Percentiles rank a stretch among this genome's conserved stretches.
phyloP scores from a whole-genome alignment of 2,888 invertebrate species.

The Cactoblastis cactorum region DNA sequence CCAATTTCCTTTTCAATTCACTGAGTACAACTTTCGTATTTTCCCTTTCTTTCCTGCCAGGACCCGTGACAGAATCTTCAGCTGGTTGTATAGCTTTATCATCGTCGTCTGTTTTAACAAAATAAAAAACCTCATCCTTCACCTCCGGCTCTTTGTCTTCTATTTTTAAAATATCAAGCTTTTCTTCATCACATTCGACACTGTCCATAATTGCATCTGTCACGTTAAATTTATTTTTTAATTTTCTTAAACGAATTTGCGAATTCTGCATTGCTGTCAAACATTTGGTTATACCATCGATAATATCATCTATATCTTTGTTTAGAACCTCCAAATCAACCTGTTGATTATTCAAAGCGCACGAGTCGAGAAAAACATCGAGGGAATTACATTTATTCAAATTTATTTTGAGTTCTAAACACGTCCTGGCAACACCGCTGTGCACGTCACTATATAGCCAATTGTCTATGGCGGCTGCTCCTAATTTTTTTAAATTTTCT shows the following conservation, averaged over 20 bases:
- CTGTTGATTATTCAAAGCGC: slow-evolving; percentile 57
- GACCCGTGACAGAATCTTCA: slow-evolving; percentile 54
- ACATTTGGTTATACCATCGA: slow-evolving; percentile 56
- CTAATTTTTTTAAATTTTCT: slow-evolving; percentile 41
- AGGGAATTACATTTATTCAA: slow-evolving; percentile 57
- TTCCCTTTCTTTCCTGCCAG: slow-evolving; percentile 62
- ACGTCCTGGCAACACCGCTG: slow-evolving; percentile 52
- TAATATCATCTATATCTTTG: slow-evolving; percentile 60
- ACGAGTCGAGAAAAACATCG: slow-evolving; percentile 66
- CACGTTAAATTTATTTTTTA: slow-evolving; percentile 45
- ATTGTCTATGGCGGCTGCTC: slow-evolving; percentile 43
- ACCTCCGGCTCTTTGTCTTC: slow-evolving; percentile 56
- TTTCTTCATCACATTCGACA: slow-evolving; percentile 36
- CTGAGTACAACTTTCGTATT: slow-evolving; percentile 57
- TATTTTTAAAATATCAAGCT: slow-evolving; percentile 44
- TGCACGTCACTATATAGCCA: slow-evolving; percentile 72
- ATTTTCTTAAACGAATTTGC: slow-evolving; percentile 58
- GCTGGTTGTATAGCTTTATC: slow-evolving; percentile 30
- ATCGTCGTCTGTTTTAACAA: slow-evolving; percentile 63
- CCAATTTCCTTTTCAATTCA: slow-evolving; percentile 64
- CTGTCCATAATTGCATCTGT: slow-evolving; percentile 24
- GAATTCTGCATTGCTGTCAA: slow-evolving; percentile 54
- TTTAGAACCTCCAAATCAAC: slow-evolving; percentile 53
- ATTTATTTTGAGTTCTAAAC: slow-evolving; percentile 59
- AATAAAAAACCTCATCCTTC: slow-evolving; percentile 72